Conservation (phyloP, 1,140 invertebrate species). For the Hormaphis cornu region DNA sequence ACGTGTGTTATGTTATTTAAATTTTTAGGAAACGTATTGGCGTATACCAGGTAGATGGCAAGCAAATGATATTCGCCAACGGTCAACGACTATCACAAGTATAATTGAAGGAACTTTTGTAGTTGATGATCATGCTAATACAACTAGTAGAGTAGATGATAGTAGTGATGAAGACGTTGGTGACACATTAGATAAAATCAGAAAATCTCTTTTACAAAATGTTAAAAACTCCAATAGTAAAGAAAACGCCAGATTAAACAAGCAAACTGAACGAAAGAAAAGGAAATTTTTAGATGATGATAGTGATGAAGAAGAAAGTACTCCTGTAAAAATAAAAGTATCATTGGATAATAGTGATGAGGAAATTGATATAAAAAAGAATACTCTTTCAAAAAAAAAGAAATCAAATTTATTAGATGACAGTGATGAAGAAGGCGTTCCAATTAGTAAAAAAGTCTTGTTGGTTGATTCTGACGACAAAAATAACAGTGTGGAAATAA, state of each 20-base stretch:
- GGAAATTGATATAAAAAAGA: neutral
- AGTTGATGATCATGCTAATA: neutral
- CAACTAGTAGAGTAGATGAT: neutral
- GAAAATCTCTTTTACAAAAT: neutral
- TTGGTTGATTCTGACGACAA: no score
- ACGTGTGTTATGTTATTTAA: neutral
- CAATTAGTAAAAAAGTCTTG: no score
- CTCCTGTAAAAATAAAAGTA: neutral
- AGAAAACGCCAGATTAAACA: neutral
- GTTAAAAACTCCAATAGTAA: neutral
- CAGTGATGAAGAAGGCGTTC: neutral
- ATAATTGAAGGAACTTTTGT: constrained; percentile 1
- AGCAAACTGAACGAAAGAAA: neutral
- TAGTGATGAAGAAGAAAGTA: neutral
- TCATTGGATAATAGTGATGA: neutral
- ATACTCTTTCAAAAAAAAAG: no score
- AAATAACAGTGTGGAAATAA: no score
- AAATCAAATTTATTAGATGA: neutral
- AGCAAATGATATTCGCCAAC: constrained; percentile 32
- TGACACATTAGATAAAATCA: constrained; percentile 5
- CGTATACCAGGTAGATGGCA: constrained; percentile 34
- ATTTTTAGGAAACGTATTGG: constrained; percentile 34
- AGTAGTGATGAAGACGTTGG: constrained; percentile 23
- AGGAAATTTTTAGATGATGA: neutral
- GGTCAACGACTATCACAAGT: neutral